Percentiles rank a stretch among this genome's conserved stretches.
Evolutionary conservation across 1,140 invertebrate genomes (phyloP).

Genomic region (Caenorhabditis tropicalis): DNA sequence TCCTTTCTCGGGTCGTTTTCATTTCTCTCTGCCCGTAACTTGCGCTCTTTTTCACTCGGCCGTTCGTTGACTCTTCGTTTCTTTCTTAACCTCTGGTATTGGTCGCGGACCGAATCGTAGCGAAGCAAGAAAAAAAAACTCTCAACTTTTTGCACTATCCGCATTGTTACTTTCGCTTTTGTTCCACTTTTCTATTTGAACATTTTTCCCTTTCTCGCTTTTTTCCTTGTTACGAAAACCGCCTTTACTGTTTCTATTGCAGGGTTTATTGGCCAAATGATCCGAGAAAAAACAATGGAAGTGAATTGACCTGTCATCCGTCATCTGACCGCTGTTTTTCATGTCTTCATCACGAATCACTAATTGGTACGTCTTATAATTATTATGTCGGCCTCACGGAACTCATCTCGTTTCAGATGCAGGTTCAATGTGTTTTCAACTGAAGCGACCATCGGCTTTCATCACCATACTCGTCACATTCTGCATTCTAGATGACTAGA

Average conservation of each 20-base stretch:
- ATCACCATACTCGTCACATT: background rate
- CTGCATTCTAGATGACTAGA: background rate
- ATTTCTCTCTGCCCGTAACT: background rate
- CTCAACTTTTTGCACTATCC: constrained; percentile 28
- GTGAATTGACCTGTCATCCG: constrained; percentile 17
- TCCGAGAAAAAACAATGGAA: constrained; percentile 19
- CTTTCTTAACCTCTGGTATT: background rate
- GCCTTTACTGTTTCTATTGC: background rate
- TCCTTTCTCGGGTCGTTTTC: background rate
- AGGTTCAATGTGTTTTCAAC: background rate
- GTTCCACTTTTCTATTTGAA: background rate
- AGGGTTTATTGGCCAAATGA: constrained; percentile 27
- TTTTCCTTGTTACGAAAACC: background rate
- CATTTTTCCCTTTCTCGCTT: background rate
- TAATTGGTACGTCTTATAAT: background rate
- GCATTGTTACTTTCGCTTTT: background rate
- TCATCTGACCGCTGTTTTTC: background rate
- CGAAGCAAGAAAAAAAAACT: background rate
- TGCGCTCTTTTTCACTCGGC: constrained; percentile 4
- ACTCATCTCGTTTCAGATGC: constrained; percentile 29
- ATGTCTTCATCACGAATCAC: background rate
- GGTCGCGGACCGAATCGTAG: no score
- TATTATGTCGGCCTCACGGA: background rate
- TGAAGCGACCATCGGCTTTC: background rate
- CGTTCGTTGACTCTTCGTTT: constrained; percentile 9